phyloP scores from a whole-genome alignment of 2,888 invertebrate species.

The Nephrotoma appendiculata region DNA sequence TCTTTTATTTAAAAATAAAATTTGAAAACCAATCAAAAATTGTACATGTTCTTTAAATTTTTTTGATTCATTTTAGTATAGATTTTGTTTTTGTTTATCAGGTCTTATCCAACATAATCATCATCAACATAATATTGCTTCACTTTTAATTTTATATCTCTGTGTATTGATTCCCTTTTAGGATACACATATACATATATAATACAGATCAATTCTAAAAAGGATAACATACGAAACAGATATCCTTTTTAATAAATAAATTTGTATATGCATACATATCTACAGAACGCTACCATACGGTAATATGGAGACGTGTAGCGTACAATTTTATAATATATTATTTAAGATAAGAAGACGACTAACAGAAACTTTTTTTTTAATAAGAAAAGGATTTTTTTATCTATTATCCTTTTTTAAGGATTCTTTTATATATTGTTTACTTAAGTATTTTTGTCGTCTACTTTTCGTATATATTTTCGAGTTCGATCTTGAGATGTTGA shows the following conservation, averaged over 20 bases:
- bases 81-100: not conserved
- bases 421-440: not conserved
- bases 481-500: not conserved
- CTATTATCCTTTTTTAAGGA: not conserved
- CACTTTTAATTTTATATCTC: not conserved
- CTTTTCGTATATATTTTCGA: not conserved
- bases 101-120: not conserved
- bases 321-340: not conserved
- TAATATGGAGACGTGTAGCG: not conserved
- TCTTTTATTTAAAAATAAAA: not conserved
- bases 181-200: not conserved
- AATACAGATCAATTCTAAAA: not conserved
- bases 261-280: not conserved
- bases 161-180: not conserved
- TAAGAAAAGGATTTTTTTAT: not conserved
- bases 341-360: not conserved
- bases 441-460: not conserved
- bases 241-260: not conserved
- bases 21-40: not conserved
- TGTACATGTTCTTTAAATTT: not conserved
- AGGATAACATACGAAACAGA: not conserved
- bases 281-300: not conserved
- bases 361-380: not conserved
- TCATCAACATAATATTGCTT: not conserved
- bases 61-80: not conserved